Percentiles rank a stretch among this genome's conserved stretches.
These are phyloP conservation scores for Heliangelus exortis DNA, from an alignment of 2,797 vertebrate genomes.

Conservation along the genomic window DNA sequence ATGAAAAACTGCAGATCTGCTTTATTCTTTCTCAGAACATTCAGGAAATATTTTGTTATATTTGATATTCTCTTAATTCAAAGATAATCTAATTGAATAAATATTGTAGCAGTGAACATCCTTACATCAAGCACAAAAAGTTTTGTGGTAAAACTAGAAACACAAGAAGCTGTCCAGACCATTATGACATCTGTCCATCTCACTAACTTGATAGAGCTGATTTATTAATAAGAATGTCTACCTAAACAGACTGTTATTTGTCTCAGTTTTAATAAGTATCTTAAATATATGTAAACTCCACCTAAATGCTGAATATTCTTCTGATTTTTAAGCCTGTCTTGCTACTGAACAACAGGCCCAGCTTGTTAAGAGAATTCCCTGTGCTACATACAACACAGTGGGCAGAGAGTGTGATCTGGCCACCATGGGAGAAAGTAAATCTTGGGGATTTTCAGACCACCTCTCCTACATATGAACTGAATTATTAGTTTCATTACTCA, in stretches of 20 bases:
- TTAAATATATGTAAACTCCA: neutral
- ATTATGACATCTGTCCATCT: neutral
- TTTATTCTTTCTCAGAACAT: neutral
- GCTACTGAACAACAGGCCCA: neutral
- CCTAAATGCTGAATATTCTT: neutral
- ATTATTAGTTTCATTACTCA: neutral
- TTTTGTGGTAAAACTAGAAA: neutral
- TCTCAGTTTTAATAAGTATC: neutral
- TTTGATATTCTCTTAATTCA: neutral
- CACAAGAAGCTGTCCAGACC: neutral
- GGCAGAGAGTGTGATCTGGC: neutral
- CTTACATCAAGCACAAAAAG: neutral
- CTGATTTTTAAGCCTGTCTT: neutral
- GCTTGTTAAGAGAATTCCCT: neutral
- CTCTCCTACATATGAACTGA: neutral
- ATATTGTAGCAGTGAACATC: neutral
- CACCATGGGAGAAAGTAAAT: neutral
- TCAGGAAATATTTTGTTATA: neutral
- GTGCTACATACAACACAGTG: accelerated
- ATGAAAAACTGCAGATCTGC: neutral
- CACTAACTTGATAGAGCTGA: neutral
- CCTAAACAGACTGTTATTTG: neutral
- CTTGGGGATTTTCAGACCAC: neutral
- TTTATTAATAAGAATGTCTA: neutral
- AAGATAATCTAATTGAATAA: neutral